Conservation (phyloP, 1,140 invertebrate genomes). For the Adelges cooleyi region DNA sequence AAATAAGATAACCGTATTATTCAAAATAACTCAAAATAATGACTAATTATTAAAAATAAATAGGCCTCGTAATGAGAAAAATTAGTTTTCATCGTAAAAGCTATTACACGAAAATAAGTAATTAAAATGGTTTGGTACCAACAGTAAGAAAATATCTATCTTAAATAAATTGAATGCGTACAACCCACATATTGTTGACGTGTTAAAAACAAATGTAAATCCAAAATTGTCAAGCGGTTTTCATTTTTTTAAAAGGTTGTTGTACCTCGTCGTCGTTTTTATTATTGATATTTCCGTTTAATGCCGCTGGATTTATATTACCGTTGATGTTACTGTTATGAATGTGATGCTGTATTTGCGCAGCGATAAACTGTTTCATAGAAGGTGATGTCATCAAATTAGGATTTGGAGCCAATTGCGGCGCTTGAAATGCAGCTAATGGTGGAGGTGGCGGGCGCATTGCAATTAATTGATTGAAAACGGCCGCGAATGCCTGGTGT, state of each 20-base stretch:
- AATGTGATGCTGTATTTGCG: slow-evolving; percentile 24
- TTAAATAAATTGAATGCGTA: too few relatives aligned
- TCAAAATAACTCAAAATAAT: slow-evolving; percentile 12
- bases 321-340: slow-evolving; percentile 8
- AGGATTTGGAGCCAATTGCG: slow-evolving; percentile 6
- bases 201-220: too few relatives aligned
- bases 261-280: slow-evolving; percentile 13
- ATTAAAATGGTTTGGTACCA: too few relatives aligned
- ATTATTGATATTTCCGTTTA: slow-evolving; percentile 14
- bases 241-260: slow-evolving; percentile 26
- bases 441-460: slow-evolving; percentile 14
- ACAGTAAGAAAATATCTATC: too few relatives aligned
- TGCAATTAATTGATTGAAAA: slow-evolving; percentile 16
- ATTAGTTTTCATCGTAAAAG: background rate
- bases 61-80: too few relatives aligned
- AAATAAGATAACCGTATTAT: background rate
- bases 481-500: slow-evolving; percentile 17
- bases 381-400: slow-evolving; percentile 21
- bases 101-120: background rate
- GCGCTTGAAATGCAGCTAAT: slow-evolving; percentile 17
- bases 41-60: background rate
- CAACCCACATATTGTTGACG: too few relatives aligned
- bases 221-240: slow-evolving; percentile 15
- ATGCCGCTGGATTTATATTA: slow-evolving; percentile 10
- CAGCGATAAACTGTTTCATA: slow-evolving; percentile 22